Base-by-base conservation (phyloP, 37 sponge, comb jelly and placozoan species). In the Dysidea cf. avara region DNA sequence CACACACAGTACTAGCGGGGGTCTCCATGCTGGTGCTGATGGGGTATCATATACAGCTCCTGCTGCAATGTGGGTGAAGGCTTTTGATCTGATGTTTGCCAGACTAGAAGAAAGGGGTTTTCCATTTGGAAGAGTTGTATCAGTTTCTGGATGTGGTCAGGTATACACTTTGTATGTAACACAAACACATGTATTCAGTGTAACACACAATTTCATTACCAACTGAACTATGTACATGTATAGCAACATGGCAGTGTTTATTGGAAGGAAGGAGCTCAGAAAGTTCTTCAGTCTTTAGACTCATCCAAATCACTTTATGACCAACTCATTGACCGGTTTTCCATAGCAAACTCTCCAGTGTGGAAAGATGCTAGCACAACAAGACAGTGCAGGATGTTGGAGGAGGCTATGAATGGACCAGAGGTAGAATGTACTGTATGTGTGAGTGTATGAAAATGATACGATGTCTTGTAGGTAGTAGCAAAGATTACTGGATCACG, bases 311-410 rank as follows among this genome's bases (percentile, higher is more conserved):
- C 85, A 2, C 79, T 94, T 30, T 58, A 36, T 24, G 68, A 47
- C 2, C 92, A 89, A 46, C 80, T 93, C 29, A 57, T 78, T 83
- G 64, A 48, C 14, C 69, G 68, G 24, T 96, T 93, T 55, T 56
- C 85, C 30, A 29, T 92, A 1, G 39, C 61, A 18, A 54, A 86
- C 6, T 93, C 94, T 24, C 97, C 97, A 16, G 54, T 96, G 24
- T 96, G 97, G 97, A 96, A 86, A 94, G 97, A 96, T 74, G 86
- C 87, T 52, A 93, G 94, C 66, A 96, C 97, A n/a, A 69, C 67
- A 11, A 56, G 17, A 2, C 86, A 96, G 77, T 96, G 97, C 53
- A 32, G 52, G 43, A 28, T 64, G 48, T 67, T 96, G 53, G 97
- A 96, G 64, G 78, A 74, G n/a, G 47, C 56, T 0, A 33, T 71